Evolutionary conservation across 1,140 invertebrate species (phyloP).

Genomic region (Ditylenchus dipsaci): DNA sequence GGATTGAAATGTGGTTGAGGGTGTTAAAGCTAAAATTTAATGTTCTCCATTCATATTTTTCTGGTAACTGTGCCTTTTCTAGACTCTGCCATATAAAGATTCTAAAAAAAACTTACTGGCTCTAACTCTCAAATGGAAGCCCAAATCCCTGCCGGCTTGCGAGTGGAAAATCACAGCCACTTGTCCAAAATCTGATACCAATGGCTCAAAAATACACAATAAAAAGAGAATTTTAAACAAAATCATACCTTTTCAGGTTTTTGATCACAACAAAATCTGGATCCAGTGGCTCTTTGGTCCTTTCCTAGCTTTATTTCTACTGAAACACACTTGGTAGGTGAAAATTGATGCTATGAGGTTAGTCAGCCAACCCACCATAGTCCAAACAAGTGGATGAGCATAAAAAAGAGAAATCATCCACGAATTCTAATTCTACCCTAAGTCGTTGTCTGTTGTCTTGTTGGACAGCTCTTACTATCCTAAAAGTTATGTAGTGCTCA

Average conservation of each 20-base stretch:
- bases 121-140: slow-evolving; percentile 43
- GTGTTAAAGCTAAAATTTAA: too few relatives aligned
- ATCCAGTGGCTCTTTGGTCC: slow-evolving; percentile 49
- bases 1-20: slow-evolving; percentile 1
- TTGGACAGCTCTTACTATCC: slow-evolving; percentile 34
- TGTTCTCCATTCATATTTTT: neutral
- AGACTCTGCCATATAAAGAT: too few relatives aligned
- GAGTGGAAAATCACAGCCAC: slow-evolving; percentile 51
- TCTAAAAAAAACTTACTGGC: slow-evolving; percentile 35
- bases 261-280: slow-evolving; percentile 46
- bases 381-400: slow-evolving; percentile 52
- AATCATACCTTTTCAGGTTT: neutral
- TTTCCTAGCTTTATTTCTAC: slow-evolving; percentile 50
- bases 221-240: too few relatives aligned
- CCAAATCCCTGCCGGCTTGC: slow-evolving; percentile 38
- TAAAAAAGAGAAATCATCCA: slow-evolving; percentile 53
- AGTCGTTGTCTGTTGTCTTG: neutral
- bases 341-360: neutral
- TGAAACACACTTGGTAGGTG: neutral
- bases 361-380: slow-evolving; percentile 8
- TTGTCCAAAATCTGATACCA: slow-evolving; percentile 44
- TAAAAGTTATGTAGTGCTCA: neutral
- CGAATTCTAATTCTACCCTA: slow-evolving; percentile 47
- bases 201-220: slow-evolving; percentile 1
- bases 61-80: neutral